Evolutionary conservation across 2,113 vertebrate genomes (phyloP), one percentile per base, ranked within the genome.

Genomic region (Tychaedon coryphoeus): DNA sequence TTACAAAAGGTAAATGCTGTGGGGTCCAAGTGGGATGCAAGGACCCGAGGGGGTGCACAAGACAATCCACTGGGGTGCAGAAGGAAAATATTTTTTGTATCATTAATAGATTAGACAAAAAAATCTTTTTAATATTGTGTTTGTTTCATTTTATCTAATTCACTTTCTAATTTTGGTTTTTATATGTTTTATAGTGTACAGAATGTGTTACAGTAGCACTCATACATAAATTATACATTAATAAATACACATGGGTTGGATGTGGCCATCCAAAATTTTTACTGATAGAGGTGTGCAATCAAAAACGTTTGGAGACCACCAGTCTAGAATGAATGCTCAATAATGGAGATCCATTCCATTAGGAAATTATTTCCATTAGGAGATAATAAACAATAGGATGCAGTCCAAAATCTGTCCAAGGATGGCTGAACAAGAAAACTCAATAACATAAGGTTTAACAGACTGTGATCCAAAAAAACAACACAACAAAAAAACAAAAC

Each of bases 41-140:
- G 40, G 25, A 42, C 5, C 6, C 14, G 34, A 40, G 19, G 3
- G 7, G 3, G 1, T 56, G 8, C 6, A 2, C 34, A 56, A 50
- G 43, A 26, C 12, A 72, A 45, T 77, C 38, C 65, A 26, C 0
- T 36, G 12, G 47, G 10, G 4, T 48, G 20, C n/a, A 48, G 53
- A 18, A 75, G 6, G 24, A 79, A 86, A 74, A 38, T 50, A 38
- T 8, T 66, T 15, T 65, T 83, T 38, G 2, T 51, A n/a, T 4
- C 19, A 70, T 36, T 70, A 65, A 51, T 24, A 70, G 29, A n/a
- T 12, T 65, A 70, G 51, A 81, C 28, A 0, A 33, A 2, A 2
- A 53, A 11, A 10, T 14, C 5, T 57, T 85, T 42, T 16, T 0
- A 20, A 66, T 56, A 38, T 43, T 43, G 8, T 66, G 18, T 54